Conservation (phyloP, 1,140 invertebrate species). For the Polypedilum pembai region DNA sequence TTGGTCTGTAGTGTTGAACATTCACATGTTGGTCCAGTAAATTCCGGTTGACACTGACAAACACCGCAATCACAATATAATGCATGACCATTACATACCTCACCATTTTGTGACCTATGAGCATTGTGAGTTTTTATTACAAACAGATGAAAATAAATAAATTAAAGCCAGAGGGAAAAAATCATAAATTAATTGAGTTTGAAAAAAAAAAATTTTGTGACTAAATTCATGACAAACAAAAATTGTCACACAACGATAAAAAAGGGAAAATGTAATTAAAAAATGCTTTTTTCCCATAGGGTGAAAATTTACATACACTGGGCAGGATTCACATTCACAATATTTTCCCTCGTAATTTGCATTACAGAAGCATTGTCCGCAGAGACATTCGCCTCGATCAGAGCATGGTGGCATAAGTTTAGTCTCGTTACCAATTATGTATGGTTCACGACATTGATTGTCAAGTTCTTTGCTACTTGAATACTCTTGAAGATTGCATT, state of each 20-base stretch:
- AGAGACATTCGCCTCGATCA: conserved; percentile 47
- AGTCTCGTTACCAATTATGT: conserved; percentile 35
- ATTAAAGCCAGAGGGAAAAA: background rate
- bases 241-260: background rate
- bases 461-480: conserved; percentile 43
- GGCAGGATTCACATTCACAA: conserved; percentile 48
- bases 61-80: conserved; percentile 61
- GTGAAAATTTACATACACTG: conserved; percentile 30
- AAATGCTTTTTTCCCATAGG: background rate
- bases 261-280: conserved; percentile 25
- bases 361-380: conserved; percentile 47
- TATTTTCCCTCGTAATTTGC: conserved; percentile 44
- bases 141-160: conserved; percentile 30
- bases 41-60: conserved; percentile 66
- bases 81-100: conserved; percentile 50
- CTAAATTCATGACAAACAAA: background rate
- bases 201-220: background rate
- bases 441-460: conserved; percentile 41
- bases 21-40: conserved; percentile 69
- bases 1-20: conserved; percentile 47
- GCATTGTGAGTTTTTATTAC: background rate
- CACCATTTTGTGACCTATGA: conserved; percentile 37
- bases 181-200: too few species aligned
- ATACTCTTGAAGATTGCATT: conserved; percentile 45
- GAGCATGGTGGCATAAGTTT: conserved; percentile 37